A percentile compares a stretch with the other conserved stretches of the same genome.
phyloP scores from a whole-genome alignment of 2,113 vertebrate species.

The Eupsittula cactorum region DNA sequence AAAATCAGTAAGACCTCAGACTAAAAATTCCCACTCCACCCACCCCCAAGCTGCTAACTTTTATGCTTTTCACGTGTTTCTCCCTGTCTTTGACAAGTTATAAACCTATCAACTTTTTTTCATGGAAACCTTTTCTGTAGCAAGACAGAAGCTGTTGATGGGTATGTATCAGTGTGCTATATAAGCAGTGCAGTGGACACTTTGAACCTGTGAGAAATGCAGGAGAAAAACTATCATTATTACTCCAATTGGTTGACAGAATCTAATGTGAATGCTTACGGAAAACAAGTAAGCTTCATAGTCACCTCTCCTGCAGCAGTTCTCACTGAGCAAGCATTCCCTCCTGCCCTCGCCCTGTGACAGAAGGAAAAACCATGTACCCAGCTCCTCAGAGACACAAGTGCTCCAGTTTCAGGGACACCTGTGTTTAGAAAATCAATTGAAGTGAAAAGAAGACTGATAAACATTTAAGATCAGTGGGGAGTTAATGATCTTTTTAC shows the following conservation, averaged over 20 bases:
- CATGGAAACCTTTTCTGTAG: neutral
- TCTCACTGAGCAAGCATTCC: neutral
- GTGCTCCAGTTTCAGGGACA: neutral
- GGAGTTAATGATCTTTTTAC: neutral
- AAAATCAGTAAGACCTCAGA: neutral
- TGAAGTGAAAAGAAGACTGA: neutral
- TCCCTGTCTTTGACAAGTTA: neutral
- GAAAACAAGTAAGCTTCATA: neutral
- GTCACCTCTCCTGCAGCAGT: neutral
- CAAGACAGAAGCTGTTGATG: neutral
- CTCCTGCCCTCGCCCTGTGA: fast-evolving
- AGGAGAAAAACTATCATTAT: neutral
- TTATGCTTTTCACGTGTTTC: neutral
- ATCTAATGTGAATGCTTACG: neutral
- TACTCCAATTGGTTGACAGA: neutral
- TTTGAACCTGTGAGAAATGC: neutral
- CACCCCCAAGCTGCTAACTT: neutral
- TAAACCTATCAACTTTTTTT: neutral
- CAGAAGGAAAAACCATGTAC: neutral
- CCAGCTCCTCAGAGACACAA: neutral
- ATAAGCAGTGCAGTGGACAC: neutral
- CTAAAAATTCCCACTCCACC: neutral
- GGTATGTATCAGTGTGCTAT: neutral
- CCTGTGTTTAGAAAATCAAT: neutral
- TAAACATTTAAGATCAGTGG: neutral